phyloP scores from a whole-genome alignment of 2,888 invertebrate genomes.

The Beris chalybata region DNA sequence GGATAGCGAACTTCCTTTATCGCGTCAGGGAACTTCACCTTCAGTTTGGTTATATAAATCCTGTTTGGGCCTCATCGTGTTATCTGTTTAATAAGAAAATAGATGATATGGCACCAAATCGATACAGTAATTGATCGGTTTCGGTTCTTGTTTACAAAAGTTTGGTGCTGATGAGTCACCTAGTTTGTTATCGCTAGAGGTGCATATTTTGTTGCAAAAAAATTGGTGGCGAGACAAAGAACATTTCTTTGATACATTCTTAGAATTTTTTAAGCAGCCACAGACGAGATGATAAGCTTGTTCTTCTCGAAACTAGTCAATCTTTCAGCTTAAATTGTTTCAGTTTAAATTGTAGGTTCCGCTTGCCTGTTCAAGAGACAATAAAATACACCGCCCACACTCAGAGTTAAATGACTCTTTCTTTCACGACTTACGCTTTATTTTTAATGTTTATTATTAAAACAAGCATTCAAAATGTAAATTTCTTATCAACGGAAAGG shows the following conservation, averaged over 20 bases:
- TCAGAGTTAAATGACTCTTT: too few species aligned
- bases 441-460: too few species aligned
- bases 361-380: too few species aligned
- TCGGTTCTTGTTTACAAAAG: neutral
- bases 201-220: constrained; percentile 4
- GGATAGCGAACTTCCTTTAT: too few species aligned
- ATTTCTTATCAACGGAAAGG: too few species aligned
- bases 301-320: too few species aligned
- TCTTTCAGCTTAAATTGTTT: too few species aligned
- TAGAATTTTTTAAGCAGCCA: neutral
- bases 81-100: neutral
- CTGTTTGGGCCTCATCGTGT: neutral
- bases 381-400: too few species aligned
- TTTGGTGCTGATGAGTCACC: neutral
- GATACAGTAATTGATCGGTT: neutral
- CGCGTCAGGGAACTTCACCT: too few species aligned
- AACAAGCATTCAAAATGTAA: neutral
- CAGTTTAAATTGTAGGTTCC: too few species aligned
- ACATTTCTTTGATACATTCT: neutral
- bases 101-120: neutral
- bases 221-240: neutral
- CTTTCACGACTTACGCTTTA: too few species aligned
- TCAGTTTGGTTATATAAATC: neutral
- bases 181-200: neutral
- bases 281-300: neutral